Base-by-base conservation (phyloP, 2,888 invertebrate genomes). In the Epirrhoe alternata region DNA sequence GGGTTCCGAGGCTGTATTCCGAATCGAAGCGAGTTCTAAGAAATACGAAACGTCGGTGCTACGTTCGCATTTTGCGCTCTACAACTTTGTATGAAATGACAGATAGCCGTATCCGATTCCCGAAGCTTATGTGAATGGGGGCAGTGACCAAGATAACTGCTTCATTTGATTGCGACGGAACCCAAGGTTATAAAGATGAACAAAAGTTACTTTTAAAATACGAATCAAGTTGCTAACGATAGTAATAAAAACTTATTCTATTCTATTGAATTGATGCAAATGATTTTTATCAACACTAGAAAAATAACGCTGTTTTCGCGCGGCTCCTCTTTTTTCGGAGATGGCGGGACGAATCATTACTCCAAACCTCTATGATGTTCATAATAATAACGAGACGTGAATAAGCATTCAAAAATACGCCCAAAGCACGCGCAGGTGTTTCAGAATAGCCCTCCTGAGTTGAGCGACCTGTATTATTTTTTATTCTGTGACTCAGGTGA, bases 401-500 rank as follows among this genome's bases (percentile, higher is more conserved):
- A 12, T 10, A 42, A 6, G 16, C 47, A 16, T 51, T 59, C 45
- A 49, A 33, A 8, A 53, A 53, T 57, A 54, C 10, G 50, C 8
- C 45, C 8, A 30, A 47, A 38, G 8, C 7, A 45, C 24, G 47
- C 52, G 42, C 35, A 47, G 8, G 31, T 47, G 57, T 61, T 58
- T 57, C 50, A 56, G 70, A 71, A 62, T 60, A 70, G 47, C 35
- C 57, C 61, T 50, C 66, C 54, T 62, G 61, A 68, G 82, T 79
- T 85, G 76, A 80, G 69, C 74, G 83, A 79, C 83, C 84, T 61
- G 16, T 17, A 16, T 6, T 57, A 17, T 57, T 52, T 14, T 49
- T 53, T 57, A 65, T 57, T 61, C 61, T 61, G 61, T 54, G 52
- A 16, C 49, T 35, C 61, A 56, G 60, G 53, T 71, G 74, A 74